phyloP scores from a whole-genome alignment of 1,140 invertebrate genomes.

The Protaetia brevitarsis region DNA sequence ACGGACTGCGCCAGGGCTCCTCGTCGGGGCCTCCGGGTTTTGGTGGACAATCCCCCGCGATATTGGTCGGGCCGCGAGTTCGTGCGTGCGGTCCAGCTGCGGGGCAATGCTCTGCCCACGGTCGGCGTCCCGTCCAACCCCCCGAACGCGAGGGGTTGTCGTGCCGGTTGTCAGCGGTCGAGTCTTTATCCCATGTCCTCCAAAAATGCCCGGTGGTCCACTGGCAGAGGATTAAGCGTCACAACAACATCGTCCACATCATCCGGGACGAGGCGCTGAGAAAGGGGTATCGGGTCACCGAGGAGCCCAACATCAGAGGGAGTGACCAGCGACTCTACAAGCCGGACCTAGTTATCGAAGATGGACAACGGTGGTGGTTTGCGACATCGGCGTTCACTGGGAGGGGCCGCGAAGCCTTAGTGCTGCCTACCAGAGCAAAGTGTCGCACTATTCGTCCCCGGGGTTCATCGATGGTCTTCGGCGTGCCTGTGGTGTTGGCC shows the following conservation, averaged over 20 bases:
- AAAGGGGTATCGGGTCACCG: slow-evolving; percentile 49
- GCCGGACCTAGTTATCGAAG: slow-evolving; percentile 19
- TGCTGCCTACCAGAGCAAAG: not conserved
- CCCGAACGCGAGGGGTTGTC: too few species aligned
- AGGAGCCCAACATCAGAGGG: slow-evolving; percentile 23
- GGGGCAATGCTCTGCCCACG: too few species aligned
- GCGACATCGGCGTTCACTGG: slow-evolving; percentile 14
- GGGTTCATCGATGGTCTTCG: too few species aligned
- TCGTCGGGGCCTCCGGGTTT: too few species aligned
- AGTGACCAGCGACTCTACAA: not conserved
- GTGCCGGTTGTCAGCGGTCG: too few species aligned
- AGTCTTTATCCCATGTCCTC: not conserved
- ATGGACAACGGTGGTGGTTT: not conserved
- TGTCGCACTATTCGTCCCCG: too few species aligned
- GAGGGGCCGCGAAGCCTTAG: not conserved
- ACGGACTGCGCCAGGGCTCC: too few species aligned
- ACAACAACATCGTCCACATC: slow-evolving; percentile 6
- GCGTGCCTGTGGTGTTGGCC: too few species aligned
- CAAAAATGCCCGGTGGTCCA: slow-evolving; percentile 26
- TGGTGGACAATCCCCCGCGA: too few species aligned
- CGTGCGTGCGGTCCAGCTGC: too few species aligned
- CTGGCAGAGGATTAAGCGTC: slow-evolving; percentile 17
- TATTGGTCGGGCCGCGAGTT: too few species aligned
- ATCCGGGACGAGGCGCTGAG: slow-evolving; percentile 58
- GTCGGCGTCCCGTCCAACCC: too few species aligned